A percentile compares a stretch with the other conserved stretches of the same genome.
Evolutionary conservation across 2,888 invertebrate species (phyloP).

Genomic region (Epinotia brunnichana): DNA sequence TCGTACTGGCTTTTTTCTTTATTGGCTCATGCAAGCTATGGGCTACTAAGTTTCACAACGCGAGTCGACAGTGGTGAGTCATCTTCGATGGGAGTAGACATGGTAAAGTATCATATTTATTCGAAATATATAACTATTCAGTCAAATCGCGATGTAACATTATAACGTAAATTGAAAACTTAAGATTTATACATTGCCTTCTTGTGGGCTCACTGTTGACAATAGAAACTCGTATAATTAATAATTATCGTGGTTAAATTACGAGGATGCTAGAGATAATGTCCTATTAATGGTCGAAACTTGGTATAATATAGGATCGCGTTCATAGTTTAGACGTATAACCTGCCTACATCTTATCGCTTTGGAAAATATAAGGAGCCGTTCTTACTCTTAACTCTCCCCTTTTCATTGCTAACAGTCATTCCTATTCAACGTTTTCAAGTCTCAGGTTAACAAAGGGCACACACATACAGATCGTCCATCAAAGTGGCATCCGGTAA

Average conservation of each 20-base stretch:
- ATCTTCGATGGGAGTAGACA: constrained; percentile 42
- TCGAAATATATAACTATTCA: neutral
- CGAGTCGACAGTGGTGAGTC: constrained; percentile 26
- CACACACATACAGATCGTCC: neutral
- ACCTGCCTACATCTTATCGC: neutral
- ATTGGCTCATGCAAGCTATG: constrained; percentile 46
- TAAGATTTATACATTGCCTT: constrained; percentile 43
- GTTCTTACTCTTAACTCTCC: neutral
- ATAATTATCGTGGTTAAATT: constrained; percentile 1
- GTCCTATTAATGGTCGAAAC: neutral
- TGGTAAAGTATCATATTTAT: constrained; percentile 49
- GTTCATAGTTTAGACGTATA: neutral
- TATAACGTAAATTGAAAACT: neutral
- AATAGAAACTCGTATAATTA: neutral
- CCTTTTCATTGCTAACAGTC: neutral
- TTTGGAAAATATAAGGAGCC: neutral
- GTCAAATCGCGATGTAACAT: neutral
- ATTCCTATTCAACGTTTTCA: neutral
- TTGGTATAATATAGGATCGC: neutral
- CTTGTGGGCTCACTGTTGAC: constrained; percentile 74
- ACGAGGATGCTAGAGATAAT: neutral
- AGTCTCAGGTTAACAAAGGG: neutral
- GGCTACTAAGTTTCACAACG: constrained; percentile 37
- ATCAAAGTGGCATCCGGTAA: neutral
- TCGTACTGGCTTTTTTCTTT: constrained; percentile 63